Conservation (phyloP, 2,888 invertebrate genomes). For the Tineola bisselliella region DNA sequence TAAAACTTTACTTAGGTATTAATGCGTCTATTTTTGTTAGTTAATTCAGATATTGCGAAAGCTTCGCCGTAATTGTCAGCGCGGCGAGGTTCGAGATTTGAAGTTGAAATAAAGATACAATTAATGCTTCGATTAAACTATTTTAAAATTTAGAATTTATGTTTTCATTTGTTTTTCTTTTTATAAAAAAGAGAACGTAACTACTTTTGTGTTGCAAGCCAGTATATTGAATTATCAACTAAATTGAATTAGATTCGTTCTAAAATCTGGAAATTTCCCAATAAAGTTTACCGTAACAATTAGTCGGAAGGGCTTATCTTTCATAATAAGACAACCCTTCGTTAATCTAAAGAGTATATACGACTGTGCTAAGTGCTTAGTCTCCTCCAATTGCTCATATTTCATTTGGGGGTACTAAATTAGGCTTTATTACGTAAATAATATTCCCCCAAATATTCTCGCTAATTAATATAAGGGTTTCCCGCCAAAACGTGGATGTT, state of each 20-base stretch:
- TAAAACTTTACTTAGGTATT: no score
- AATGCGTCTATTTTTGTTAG: no score
- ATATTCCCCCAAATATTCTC: slow-evolving; percentile 60
- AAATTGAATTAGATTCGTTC: background rate
- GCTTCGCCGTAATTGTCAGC: no score
- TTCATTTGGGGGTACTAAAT: slow-evolving; percentile 59
- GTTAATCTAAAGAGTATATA: slow-evolving; percentile 18
- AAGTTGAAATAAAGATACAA: no score
- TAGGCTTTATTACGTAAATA: slow-evolving; percentile 65
- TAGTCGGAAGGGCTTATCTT: background rate
- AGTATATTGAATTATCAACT: background rate
- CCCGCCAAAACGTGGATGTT: slow-evolving; percentile 24
- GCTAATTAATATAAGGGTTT: slow-evolving; percentile 63
- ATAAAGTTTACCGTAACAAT: background rate
- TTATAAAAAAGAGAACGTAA: no score
- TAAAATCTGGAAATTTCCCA: background rate
- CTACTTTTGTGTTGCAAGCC: no score
- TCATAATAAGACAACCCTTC: slow-evolving; percentile 13
- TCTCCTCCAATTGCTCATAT: slow-evolving; percentile 59
- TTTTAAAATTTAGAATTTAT: no score
- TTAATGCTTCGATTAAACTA: no score
- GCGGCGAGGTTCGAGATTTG: no score
- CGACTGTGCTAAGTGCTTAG: slow-evolving; percentile 45
- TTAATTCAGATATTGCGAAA: no score
- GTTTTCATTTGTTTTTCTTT: no score